A percentile compares a stretch with the other conserved stretches of the same genome.
phyloP scores from a whole-genome alignment of 1,140 invertebrate species.

The Wiebesia pumilae region DNA sequence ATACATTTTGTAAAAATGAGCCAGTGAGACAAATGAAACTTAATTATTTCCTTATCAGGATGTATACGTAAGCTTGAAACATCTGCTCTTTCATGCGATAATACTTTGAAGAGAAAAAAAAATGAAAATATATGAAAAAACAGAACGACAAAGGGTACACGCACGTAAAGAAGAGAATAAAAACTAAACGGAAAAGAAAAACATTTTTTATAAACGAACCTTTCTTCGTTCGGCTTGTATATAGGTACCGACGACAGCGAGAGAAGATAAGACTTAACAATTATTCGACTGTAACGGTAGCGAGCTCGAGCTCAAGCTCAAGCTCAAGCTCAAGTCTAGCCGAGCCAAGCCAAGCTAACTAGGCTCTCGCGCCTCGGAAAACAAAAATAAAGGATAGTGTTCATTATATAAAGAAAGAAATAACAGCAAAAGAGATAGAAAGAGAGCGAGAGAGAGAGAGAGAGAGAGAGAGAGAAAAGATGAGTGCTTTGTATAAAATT shows the following conservation, averaged over 20 bases:
- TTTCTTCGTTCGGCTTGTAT: not conserved
- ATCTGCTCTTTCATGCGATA: not conserved
- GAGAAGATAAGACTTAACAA: constrained; percentile 28
- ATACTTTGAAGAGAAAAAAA: not conserved
- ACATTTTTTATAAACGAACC: not conserved
- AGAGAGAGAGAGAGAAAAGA: not conserved
- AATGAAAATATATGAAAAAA: not conserved
- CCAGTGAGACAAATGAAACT: not conserved
- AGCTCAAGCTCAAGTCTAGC: not conserved
- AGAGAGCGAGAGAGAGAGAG: not conserved
- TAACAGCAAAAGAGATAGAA: not conserved
- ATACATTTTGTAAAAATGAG: not conserved
- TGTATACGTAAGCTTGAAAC: not conserved
- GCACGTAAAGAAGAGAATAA: not conserved
- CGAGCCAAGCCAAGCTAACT: not conserved
- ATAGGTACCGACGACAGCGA: not conserved
- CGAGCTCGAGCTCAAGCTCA: not conserved
- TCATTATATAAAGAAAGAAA: not conserved
- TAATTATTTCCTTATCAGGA: constrained; percentile 38
- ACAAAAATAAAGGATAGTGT: constrained; percentile 15
- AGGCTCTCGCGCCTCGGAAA: not conserved
- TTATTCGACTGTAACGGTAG: constrained; percentile 21
- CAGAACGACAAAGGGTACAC: not conserved
- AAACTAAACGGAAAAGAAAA: not conserved
- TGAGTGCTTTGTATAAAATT: not conserved